Conservation (phyloP, 2,888 invertebrate genomes). For the Dicycla oo region DNA sequence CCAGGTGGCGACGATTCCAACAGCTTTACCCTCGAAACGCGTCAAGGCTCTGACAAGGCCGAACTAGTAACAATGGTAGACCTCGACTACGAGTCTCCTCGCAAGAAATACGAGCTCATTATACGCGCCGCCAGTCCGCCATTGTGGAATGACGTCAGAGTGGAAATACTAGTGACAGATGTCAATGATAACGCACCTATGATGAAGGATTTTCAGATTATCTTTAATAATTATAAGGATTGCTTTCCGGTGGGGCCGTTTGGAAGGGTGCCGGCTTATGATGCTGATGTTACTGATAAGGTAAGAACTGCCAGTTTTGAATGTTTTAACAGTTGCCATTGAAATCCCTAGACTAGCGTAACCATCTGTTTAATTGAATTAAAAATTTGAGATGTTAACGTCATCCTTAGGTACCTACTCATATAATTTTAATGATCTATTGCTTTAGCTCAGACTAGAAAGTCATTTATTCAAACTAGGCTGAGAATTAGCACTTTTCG, state of each 20-base stretch:
- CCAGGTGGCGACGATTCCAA: slow-evolving; percentile 96
- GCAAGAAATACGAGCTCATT: slow-evolving; percentile 96
- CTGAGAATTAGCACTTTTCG: too few species aligned
- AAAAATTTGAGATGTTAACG: too few species aligned
- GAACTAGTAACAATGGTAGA: slow-evolving; percentile 97
- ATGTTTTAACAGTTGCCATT: background rate
- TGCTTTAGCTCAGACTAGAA: background rate
- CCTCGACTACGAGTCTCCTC: slow-evolving; percentile 98
- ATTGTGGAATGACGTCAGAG: slow-evolving; percentile 96
- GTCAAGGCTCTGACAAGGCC: slow-evolving; percentile 96
- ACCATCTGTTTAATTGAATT: too few species aligned
- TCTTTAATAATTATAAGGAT: slow-evolving; percentile 98
- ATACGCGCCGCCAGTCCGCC: slow-evolving; percentile 98
- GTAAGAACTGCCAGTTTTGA: slow-evolving; percentile 69
- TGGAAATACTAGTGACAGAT: slow-evolving; percentile 97
- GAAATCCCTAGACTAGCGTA: background rate
- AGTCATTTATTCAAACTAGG: too few species aligned
- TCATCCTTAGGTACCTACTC: too few species aligned
- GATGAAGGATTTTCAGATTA: slow-evolving; percentile 97
- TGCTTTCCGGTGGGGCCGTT: slow-evolving; percentile 98
- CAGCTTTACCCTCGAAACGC: slow-evolving; percentile 95
- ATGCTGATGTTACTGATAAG: slow-evolving; percentile 98
- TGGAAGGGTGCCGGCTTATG: slow-evolving; percentile 97
- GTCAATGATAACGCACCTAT: slow-evolving; percentile 98
- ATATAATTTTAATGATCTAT: background rate